These are phyloP conservation scores for Epicampocera succincta DNA, from an alignment of 2,888 invertebrate genomes.

Conservation along the genomic window DNA sequence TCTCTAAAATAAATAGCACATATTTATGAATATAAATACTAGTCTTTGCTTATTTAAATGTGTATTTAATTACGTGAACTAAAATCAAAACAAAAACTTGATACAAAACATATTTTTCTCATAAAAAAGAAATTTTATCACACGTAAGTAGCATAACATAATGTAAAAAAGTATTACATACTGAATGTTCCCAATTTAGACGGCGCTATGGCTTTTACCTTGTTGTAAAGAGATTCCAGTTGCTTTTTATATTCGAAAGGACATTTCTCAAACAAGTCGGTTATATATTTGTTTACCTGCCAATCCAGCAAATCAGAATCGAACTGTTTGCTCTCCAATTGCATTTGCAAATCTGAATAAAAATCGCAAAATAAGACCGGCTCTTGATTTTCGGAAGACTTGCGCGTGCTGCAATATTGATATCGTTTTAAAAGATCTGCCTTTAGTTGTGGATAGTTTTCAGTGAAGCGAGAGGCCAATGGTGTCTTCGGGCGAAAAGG, in stretches of 20 bases:
- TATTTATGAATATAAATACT: no score
- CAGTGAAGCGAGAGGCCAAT: slow-evolving; percentile 76
- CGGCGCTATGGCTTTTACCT: slow-evolving; percentile 43
- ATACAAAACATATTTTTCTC: neutral
- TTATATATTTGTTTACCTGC: slow-evolving; percentile 76
- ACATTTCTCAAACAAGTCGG: slow-evolving; percentile 56
- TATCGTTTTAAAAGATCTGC: slow-evolving; percentile 78
- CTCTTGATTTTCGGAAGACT: slow-evolving; percentile 77
- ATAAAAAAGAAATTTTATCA: neutral
- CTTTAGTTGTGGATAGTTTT: slow-evolving; percentile 74
- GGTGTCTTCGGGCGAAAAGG: slow-evolving; percentile 73
- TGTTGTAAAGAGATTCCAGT: slow-evolving; percentile 56
- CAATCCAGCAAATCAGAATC: slow-evolving; percentile 79
- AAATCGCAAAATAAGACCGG: slow-evolving; percentile 81
- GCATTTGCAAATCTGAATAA: slow-evolving; percentile 81
- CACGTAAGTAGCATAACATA: neutral
- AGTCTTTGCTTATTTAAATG: no score
- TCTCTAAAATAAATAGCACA: slow-evolving; percentile 68
- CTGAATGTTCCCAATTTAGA: slow-evolving; percentile 24
- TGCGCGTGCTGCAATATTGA: slow-evolving; percentile 80
- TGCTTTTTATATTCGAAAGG: slow-evolving; percentile 61
- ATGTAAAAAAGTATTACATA: slow-evolving; percentile 13
- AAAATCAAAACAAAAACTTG: neutral
- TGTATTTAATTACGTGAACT: no score
- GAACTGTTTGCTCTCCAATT: slow-evolving; percentile 79